Percentiles rank a stretch among this genome's conserved stretches.
These are phyloP conservation scores for Luffia ferchaultella DNA, from an alignment of 2,888 invertebrate genomes.

Conservation along the genomic window DNA sequence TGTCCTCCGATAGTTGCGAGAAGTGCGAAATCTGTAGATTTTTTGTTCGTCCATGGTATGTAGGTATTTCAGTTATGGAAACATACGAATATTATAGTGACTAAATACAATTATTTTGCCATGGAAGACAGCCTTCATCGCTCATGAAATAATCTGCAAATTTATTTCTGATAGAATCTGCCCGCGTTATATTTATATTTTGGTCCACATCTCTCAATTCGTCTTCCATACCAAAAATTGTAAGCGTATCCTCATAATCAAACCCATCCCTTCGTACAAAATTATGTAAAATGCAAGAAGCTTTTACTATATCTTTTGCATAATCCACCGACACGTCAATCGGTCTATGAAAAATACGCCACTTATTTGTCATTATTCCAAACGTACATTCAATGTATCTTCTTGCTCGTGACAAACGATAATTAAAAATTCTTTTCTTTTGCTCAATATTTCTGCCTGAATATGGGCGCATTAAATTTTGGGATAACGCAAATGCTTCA, in stretches of 20 bases:
- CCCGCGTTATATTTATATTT: conserved; percentile 17
- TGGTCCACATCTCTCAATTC: too few species aligned
- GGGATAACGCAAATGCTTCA: conserved; percentile 21
- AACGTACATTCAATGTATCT: conserved; percentile 18
- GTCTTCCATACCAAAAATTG: conserved; percentile 16
- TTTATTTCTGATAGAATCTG: conserved; percentile 19
- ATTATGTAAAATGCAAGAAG: conserved; percentile 17
- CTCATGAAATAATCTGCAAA: conserved; percentile 19
- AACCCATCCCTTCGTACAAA: conserved; percentile 20
- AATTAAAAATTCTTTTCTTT: conserved; percentile 21
- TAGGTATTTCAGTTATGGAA: conserved; percentile 10
- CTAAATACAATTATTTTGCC: conserved; percentile 20
- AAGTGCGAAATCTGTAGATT: background rate
- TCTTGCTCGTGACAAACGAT: conserved; percentile 21
- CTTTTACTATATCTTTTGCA: conserved; percentile 19
- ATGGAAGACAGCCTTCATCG: conserved; percentile 17
- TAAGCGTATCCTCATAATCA: conserved; percentile 18
- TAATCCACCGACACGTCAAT: conserved; percentile 17
- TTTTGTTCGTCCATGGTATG: conserved; percentile 1
- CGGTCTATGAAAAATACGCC: conserved; percentile 17
- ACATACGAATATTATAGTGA: conserved; percentile 4
- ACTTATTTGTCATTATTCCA: conserved; percentile 17
- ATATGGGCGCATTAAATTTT: conserved; percentile 22
- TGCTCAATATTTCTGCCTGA: conserved; percentile 17
- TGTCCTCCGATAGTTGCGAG: conserved; percentile 2